Evolutionary conservation across 1,140 invertebrate genomes (phyloP), one percentile per base, ranked within the genome.

Genomic region (Phymorhynchus buccinoides): DNA sequence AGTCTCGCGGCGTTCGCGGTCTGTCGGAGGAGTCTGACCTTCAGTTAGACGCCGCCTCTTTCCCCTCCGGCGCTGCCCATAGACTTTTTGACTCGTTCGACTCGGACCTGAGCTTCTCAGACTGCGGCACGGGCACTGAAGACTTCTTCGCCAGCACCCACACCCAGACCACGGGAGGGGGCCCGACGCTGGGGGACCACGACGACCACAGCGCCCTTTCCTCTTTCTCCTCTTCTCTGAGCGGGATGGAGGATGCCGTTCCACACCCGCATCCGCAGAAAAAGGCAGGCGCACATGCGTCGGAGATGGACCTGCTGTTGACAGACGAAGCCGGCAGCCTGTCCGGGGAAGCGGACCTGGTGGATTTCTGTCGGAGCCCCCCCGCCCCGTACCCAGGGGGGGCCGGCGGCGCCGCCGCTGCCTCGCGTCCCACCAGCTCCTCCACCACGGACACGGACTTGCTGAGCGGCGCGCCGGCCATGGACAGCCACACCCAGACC

Each of bases 401-500:
- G n/a, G n/a, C n/a, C n/a, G 14, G 14, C 22, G 22, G 18, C 14
- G 12, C 18, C 14, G 18, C n/a, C 18, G 7, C 6, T 6, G 18
- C 12, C 18, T 62, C 56, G 22, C 12, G 56, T 4, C 56, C 56
- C 12, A 62, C 56, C 56, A 62, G 56, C 22, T 22, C 56, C 12
- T 62, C 56, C 56, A 62, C 56, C 56, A 62, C 56, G 56, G 56
- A 62, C 56, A 62, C 56, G 0, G 56, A 62, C 56, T 27, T 62
- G 0, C 6, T 62, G 56, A 3, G 30, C 16, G 68, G 71, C 22
- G 71, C 42, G 41, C n/a, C 52, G 14, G 81, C 66, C 35, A 84
- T 77, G 12, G 85, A 86, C 68, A 86, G 52, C 41, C 85, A 86
- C 62, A 86, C 85, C 0, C 85, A 86, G 39, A 86, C 85, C 37